Percentiles rank a stretch among this genome's conserved stretches.
Evolutionary conservation across 2,113 vertebrate genomes (phyloP).

Genomic region (Illadopsis cleaveri): DNA sequence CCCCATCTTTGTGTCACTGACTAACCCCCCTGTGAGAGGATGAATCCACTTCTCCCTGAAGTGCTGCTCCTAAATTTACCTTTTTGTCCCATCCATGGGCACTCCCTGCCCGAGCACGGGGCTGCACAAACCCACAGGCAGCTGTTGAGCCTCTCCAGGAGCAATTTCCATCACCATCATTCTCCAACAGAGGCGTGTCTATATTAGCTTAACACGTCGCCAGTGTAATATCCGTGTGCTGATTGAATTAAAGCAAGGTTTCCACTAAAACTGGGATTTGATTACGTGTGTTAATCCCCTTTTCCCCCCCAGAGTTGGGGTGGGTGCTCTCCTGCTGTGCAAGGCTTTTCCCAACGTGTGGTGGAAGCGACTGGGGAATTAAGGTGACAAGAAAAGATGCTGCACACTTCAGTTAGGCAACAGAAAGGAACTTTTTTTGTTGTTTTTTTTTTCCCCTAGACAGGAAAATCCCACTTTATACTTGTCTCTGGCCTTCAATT

Average conservation of each 20-base stretch:
- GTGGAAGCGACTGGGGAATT: neutral
- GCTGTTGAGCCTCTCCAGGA: accelerated
- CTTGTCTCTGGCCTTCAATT: neutral
- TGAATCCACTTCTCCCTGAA: accelerated
- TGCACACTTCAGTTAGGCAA: neutral
- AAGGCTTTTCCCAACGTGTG: neutral
- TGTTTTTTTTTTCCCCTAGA: neutral
- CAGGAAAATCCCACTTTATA: neutral
- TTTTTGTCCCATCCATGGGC: accelerated
- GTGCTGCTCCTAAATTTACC: neutral
- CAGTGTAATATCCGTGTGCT: neutral
- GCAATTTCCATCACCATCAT: neutral
- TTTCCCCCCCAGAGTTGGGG: neutral
- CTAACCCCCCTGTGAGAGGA: neutral
- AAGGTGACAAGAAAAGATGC: neutral
- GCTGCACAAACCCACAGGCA: accelerated
- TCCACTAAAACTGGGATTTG: neutral
- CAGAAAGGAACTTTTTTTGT: neutral
- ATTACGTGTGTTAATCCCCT: neutral
- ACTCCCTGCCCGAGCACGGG: accelerated
- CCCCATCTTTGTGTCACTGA: neutral
- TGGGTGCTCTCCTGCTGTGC: neutral
- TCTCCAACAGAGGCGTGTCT: neutral
- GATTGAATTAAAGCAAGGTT: constrained; percentile 10
- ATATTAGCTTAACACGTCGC: accelerated